Conservation (phyloP, 2,888 invertebrate species). For the Sclerodermus sp. region DNA sequence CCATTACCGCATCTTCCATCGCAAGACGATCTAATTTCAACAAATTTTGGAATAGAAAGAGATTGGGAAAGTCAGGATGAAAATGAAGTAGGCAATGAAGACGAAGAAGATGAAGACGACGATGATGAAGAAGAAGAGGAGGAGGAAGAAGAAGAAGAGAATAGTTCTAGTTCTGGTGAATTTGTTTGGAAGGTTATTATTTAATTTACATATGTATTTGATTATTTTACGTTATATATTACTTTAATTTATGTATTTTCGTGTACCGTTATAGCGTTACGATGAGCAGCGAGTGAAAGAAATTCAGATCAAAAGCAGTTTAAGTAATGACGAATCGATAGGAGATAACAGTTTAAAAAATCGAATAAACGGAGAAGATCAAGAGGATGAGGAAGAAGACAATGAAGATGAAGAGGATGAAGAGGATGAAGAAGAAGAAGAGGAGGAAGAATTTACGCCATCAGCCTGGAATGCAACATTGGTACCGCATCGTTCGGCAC, state of each 20-base stretch:
- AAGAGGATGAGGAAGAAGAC: conserved; percentile 56
- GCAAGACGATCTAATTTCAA: conserved; percentile 55
- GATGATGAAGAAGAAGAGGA: conserved; percentile 51
- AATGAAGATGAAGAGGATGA: conserved; percentile 58
- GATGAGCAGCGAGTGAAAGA: conserved; percentile 36
- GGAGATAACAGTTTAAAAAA: conserved; percentile 1
- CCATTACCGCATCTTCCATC: conserved; percentile 42
- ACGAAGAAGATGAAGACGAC: conserved; percentile 47
- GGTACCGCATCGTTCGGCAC: conserved; percentile 74
- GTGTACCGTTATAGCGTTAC: conserved; percentile 35
- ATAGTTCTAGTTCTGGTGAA: conserved; percentile 76
- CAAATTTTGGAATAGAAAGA: conserved; percentile 61
- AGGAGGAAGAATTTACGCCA: conserved; percentile 71
- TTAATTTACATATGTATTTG: too few relatives aligned
- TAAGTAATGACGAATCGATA: conserved; percentile 13
- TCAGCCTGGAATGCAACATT: conserved; percentile 81
- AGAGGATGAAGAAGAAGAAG: conserved; percentile 67
- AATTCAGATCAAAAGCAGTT: conserved; percentile 22
- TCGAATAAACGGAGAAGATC: conserved; percentile 17
- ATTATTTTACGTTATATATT: neutral
- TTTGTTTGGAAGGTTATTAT: conserved; percentile 75
- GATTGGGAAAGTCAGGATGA: conserved; percentile 70
- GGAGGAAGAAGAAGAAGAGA: conserved; percentile 61
- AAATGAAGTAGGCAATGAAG: conserved; percentile 56
- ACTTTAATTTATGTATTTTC: neutral